Percentiles rank a stretch among this genome's conserved stretches.
These are phyloP conservation scores for Hirtodrosophila confusa DNA, from an alignment of 2,888 invertebrate species.

Conservation along the genomic window DNA sequence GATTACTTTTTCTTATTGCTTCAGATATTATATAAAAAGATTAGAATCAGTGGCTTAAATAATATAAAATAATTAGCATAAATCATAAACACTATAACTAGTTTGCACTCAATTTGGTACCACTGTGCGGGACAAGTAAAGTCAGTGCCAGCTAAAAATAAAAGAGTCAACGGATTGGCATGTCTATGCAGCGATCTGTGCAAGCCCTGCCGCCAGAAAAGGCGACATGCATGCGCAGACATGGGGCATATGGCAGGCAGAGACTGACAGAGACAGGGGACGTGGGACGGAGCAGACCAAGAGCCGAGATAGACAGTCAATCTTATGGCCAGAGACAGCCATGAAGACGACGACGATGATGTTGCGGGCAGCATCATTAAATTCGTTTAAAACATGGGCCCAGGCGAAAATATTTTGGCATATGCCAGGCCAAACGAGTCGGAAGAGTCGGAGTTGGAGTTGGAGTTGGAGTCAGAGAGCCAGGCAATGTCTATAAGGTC, in stretches of 20 bases:
- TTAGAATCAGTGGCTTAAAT: too few relatives aligned
- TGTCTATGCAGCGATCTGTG: slow-evolving; percentile 70
- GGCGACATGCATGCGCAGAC: slow-evolving; percentile 72
- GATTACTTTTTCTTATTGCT: too few relatives aligned
- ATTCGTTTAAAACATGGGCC: slow-evolving; percentile 69
- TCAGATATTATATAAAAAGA: too few relatives aligned
- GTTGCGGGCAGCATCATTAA: slow-evolving; percentile 73
- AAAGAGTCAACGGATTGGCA: slow-evolving; percentile 77
- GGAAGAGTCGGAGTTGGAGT: not conserved
- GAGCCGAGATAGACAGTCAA: slow-evolving; percentile 76
- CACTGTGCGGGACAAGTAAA: slow-evolving; percentile 60
- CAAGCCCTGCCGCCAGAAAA: slow-evolving; percentile 56
- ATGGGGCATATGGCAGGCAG: slow-evolving; percentile 55
- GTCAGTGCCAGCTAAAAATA: slow-evolving; percentile 70
- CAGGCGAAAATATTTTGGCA: slow-evolving; percentile 70
- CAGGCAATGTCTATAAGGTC: slow-evolving; percentile 29
- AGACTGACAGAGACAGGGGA: slow-evolving; percentile 30
- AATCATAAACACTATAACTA: not conserved
- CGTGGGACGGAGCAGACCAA: slow-evolving; percentile 15
- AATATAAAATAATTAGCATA: too few relatives aligned
- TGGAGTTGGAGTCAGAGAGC: slow-evolving; percentile 1
- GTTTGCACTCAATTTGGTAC: not conserved
- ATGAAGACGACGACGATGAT: slow-evolving; percentile 52
- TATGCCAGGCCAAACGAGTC: slow-evolving; percentile 43
- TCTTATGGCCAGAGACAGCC: slow-evolving; percentile 69